These are phyloP conservation scores for Bellardia pandia DNA, from an alignment of 2,888 invertebrate genomes.

Conservation along the genomic window DNA sequence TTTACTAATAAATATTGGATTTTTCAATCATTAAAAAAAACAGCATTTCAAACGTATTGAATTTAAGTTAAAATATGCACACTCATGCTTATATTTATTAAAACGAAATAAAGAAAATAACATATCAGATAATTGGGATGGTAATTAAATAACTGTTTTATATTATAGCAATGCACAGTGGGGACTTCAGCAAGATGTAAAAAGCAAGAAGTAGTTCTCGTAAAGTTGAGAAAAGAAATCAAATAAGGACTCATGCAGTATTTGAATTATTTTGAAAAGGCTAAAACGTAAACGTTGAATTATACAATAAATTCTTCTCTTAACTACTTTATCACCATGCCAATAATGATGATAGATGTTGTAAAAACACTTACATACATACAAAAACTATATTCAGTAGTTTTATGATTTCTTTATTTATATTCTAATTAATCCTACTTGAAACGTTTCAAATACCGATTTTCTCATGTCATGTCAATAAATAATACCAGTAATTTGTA, in stretches of 20 bases:
- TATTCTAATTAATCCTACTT: conserved; percentile 61
- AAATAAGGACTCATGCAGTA: too few species aligned
- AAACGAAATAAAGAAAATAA: background rate
- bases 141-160: too few species aligned
- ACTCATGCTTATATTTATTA: background rate
- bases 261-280: too few species aligned
- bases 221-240: too few species aligned
- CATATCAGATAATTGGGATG: too few species aligned
- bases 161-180: too few species aligned
- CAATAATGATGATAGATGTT: background rate
- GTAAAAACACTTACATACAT: background rate
- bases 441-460: conserved; percentile 39
- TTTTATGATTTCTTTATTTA: conserved; percentile 61
- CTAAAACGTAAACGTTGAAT: too few species aligned
- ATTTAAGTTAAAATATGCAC: background rate
- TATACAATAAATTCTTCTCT: too few species aligned
- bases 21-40: background rate
- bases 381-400: background rate
- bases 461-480: conserved; percentile 62
- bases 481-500: conserved; percentile 68
- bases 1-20: background rate
- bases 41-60: background rate
- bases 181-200: too few species aligned
- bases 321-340: too few species aligned
- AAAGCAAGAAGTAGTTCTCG: too few species aligned